phyloP scores from a whole-genome alignment of 2,797 vertebrate genomes.

The Yasuhikotakia modesta region DNA sequence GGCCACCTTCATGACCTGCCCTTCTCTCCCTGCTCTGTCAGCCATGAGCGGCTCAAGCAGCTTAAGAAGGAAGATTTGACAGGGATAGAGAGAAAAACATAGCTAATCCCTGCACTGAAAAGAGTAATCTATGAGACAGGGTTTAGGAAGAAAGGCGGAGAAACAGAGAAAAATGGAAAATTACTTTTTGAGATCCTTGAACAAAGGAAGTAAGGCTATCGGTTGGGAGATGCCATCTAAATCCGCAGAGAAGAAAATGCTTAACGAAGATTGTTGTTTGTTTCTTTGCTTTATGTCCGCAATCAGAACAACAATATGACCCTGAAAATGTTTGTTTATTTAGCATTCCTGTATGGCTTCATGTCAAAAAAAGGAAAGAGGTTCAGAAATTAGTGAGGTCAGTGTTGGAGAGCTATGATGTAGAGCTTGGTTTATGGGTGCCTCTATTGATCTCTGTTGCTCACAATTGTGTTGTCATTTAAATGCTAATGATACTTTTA shows the following conservation, averaged over 20 bases:
- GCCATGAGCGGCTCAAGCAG: constrained; percentile 76
- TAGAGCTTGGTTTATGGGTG: constrained; percentile 54
- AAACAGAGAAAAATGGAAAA: constrained; percentile 64
- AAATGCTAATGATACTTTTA: constrained; percentile 84
- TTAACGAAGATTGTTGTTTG: constrained; percentile 54
- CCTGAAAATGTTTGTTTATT: constrained; percentile 9
- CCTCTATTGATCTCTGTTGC: constrained; percentile 79
- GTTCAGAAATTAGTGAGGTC: neutral
- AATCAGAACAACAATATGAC: neutral
- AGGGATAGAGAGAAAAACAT: constrained; percentile 76
- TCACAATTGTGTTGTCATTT: constrained; percentile 82
- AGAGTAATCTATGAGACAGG: constrained; percentile 73
- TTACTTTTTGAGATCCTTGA: constrained; percentile 64
- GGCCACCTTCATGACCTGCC: constrained; percentile 68
- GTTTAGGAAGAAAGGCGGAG: constrained; percentile 52
- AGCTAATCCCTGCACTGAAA: constrained; percentile 79
- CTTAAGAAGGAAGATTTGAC: constrained; percentile 75
- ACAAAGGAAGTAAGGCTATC: constrained; percentile 60
- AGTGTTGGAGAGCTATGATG: too few relatives aligned
- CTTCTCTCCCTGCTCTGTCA: constrained; percentile 68
- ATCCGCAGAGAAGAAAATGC: constrained; percentile 52
- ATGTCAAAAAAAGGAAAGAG: too few relatives aligned
- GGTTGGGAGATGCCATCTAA: constrained; percentile 19
- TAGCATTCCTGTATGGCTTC: constrained; percentile 1
- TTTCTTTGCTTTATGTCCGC: constrained; percentile 12